Percentiles rank a stretch among this genome's conserved stretches.
Evolutionary conservation across 2,113 vertebrate genomes (phyloP).

Genomic region (Amazona vittata): DNA sequence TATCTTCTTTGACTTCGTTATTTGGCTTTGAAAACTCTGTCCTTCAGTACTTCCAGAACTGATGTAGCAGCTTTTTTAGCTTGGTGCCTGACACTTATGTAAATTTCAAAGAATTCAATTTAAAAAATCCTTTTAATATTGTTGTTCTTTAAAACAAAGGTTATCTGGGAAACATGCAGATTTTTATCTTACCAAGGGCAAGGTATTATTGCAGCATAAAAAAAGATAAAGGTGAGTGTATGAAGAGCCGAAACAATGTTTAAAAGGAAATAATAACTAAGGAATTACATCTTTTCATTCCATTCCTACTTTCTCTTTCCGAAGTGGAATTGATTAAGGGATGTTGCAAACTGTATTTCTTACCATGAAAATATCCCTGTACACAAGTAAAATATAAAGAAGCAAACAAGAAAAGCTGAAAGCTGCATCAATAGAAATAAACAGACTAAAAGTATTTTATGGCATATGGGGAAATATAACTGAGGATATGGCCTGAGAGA

Average conservation of each 20-base stretch:
- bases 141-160: neutral
- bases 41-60: neutral
- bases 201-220: neutral
- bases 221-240: neutral
- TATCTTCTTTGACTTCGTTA: neutral
- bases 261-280: neutral
- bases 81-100: neutral
- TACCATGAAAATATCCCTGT: neutral
- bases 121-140: neutral
- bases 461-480: neutral
- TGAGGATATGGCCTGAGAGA: neutral
- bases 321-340: neutral
- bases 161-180: neutral
- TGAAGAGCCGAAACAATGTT: neutral
- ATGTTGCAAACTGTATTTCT: neutral
- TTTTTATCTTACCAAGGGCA: neutral
- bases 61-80: neutral
- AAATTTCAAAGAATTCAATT: neutral
- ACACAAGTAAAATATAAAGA: neutral
- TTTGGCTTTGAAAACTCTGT: neutral
- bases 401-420: neutral
- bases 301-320: neutral
- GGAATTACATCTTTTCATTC: neutral
- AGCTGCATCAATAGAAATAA: neutral
- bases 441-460: neutral